These are phyloP conservation scores for Liparis tanakae DNA, from an alignment of 2,797 vertebrate genomes.

Conservation along the genomic window DNA sequence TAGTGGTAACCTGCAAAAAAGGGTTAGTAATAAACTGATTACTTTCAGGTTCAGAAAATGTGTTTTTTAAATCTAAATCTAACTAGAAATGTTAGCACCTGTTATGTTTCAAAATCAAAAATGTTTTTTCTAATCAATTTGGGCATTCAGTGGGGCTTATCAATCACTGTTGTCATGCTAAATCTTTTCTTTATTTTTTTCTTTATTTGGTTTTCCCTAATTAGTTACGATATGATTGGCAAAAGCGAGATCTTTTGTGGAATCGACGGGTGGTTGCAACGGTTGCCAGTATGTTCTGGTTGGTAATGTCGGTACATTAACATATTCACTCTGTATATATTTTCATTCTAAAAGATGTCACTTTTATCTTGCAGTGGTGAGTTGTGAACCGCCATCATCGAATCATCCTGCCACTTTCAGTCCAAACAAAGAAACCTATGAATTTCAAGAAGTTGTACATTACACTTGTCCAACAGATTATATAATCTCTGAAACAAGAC, in stretches of 20 bases:
- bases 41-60: not conserved
- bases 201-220: not conserved
- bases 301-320: constrained; percentile 20
- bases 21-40: constrained; percentile 43
- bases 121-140: not conserved
- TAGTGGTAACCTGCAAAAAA: not conserved
- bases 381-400: not conserved
- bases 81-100: not conserved
- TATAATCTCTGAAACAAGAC: not conserved
- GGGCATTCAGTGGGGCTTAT: not conserved
- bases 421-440: fast-evolving
- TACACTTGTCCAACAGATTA: not conserved
- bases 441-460: fast-evolving
- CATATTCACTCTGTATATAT: not conserved
- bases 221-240: constrained; percentile 23
- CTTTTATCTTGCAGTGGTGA: constrained; percentile 51
- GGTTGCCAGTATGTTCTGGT: constrained; percentile 58
- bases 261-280: fast-evolving
- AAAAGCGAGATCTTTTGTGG: fast-evolving
- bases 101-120: constrained; percentile 1
- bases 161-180: not conserved
- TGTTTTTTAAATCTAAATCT: not conserved
- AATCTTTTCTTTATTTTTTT: not conserved
- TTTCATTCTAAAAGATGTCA: constrained; percentile 3
- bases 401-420: fast-evolving